Base-by-base conservation (phyloP, 2,113 vertebrate genomes). In the Numenius arquata region DNA sequence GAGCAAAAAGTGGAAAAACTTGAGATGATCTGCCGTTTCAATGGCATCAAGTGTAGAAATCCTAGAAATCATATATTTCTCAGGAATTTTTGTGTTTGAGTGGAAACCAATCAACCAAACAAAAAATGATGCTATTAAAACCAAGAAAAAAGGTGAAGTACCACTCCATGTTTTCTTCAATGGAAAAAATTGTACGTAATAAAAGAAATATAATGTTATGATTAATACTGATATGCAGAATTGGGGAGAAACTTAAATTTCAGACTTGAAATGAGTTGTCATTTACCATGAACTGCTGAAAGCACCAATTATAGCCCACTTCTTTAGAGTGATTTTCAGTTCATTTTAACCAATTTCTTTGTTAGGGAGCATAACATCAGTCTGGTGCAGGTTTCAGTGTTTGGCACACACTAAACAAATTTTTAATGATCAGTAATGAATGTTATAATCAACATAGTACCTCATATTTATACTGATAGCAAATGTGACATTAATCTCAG, bases 41-140 rank as follows among this genome's bases (percentile, higher is more conserved):
- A 52, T 52, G 11, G 5, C 5, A 25, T 4, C 14, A 68, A 76
- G 7, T n/a, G 5, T n/a, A 91, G 27, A 83, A 78, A 70, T 71
- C 30, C 12, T 55, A 47, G 11, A 59, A 78, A 55, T 21, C 9
- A 23, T 20, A 0, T 58, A 72, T 77, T 93, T 87, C 50, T 85
- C 22, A 27, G 11, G 11, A 70, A 6, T 65, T 73, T 34, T 65
- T 5, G 1, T 53, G 8, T 86, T 26, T 70, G 34, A 72, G 6
- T 6, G 8, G 27, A 45, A 92, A 68, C 2, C 4, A 63, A 58
- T 0, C 10, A 56, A 53, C 0, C 12, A 79, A 61, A 0, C 4
- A 82, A 76, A 56, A 36, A 80, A 30, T 14, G 1, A 34, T 52
- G 21, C 1, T 53, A 20, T 18, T 43, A 21, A 48, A 87, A 55